Evolutionary conservation across 2,888 invertebrate genomes (phyloP), one percentile per base, ranked within the genome.

Genomic region (Parnassius orleans): DNA sequence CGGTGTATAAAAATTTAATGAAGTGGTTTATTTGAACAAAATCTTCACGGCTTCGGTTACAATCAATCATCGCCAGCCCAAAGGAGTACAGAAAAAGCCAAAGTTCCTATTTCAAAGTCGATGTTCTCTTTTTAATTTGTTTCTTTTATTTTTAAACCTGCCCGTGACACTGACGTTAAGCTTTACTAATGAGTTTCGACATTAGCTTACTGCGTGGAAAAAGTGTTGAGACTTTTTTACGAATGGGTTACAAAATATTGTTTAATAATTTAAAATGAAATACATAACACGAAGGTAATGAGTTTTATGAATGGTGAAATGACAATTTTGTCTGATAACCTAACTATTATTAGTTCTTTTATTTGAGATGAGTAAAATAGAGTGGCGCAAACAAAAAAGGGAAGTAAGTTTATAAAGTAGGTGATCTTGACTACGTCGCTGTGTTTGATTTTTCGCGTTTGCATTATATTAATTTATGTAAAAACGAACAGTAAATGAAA

Each of bases 81-180:
- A 75, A 77, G 68, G 68, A 78, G 78, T 76, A 84, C 74, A 74
- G 81, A 79, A 81, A 85, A 82, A 79, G 63, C 74, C 73, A 69
- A 69, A 76, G 84, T 87, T 84, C 79, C 78, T 81, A 85, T 88
- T 87, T 87, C 83, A 84, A 87, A 86, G 80, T 75, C 77, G 76
- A 77, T 47, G 75, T 73, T 74, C 79, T 82, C 77, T 76, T 75
- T 76, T 70, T 68, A 47, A 70, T 73, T 74, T 68, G 71, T 74
- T 69, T 70, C 72, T 83, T 83, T 88, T 84, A 87, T 89, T 88
- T 86, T 85, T 84, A 83, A 84, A 83, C 77, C 86, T 90, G 5
- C 72, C 90, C 88, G 76, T 90, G 90, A 89, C 90, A 90, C 86
- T 90, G 90, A 90, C 83, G 83, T 77, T 85, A 83, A 84, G 86